Conservation (phyloP, 2,888 invertebrate genomes). For the Troides helena region DNA sequence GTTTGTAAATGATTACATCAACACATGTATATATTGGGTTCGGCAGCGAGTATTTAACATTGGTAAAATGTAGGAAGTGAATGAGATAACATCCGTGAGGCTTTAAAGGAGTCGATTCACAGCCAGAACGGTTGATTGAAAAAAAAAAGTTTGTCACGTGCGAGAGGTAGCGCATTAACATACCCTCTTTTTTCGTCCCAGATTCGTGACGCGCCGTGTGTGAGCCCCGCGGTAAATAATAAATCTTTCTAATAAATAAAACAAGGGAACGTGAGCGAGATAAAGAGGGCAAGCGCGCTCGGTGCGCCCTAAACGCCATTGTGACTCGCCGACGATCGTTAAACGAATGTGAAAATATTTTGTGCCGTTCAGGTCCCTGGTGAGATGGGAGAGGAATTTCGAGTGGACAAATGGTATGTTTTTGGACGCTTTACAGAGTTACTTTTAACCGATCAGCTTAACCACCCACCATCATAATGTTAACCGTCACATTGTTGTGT, state of each 20-base stretch:
- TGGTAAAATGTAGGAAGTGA: constrained; percentile 24
- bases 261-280: constrained; percentile 77
- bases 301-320: constrained; percentile 77
- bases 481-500: too few relatives aligned
- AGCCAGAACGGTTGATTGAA: constrained; percentile 50
- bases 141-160: constrained; percentile 67
- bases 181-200: constrained; percentile 72
- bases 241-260: constrained; percentile 81
- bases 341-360: constrained; percentile 77
- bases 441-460: not conserved
- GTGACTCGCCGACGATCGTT: constrained; percentile 71
- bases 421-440: constrained; percentile 14
- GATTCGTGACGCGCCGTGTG: constrained; percentile 79
- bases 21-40: constrained; percentile 1
- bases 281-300: constrained; percentile 73
- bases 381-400: constrained; percentile 27
- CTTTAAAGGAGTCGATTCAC: constrained; percentile 46
- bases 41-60: constrained; percentile 14
- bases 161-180: constrained; percentile 68
- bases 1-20: not conserved
- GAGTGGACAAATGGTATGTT: constrained; percentile 26
- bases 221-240: constrained; percentile 76
- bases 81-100: constrained; percentile 21
- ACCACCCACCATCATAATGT: too few relatives aligned
- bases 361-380: constrained; percentile 57